Percentiles rank a stretch among this genome's conserved stretches.
phyloP scores from a whole-genome alignment of 2,888 invertebrate species.

The Enchytraeus crypticus region DNA sequence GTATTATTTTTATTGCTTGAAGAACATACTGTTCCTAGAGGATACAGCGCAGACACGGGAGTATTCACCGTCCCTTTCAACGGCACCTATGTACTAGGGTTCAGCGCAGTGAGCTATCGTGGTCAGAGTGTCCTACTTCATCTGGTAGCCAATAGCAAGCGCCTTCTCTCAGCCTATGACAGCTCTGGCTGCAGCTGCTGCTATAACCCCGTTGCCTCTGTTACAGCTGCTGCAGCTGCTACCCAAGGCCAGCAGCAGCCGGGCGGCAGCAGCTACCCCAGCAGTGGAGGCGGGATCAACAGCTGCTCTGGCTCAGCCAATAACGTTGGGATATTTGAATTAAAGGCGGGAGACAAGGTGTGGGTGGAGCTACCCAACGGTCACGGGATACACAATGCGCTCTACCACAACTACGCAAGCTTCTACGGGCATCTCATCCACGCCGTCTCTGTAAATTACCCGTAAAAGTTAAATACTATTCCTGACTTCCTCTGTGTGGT shows the following conservation, averaged over 20 bases:
- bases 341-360: constrained; percentile 22
- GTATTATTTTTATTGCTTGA: too few species aligned
- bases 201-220: too few species aligned
- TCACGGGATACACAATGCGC: constrained; percentile 28
- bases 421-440: constrained; percentile 28
- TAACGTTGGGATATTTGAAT: constrained; percentile 20
- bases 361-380: constrained; percentile 26
- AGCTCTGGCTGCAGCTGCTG: constrained; percentile 26
- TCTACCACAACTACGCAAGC: constrained; percentile 28
- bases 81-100: constrained; percentile 20
- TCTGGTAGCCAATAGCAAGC: constrained; percentile 24
- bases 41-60: constrained; percentile 21
- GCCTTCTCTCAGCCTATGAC: constrained; percentile 27
- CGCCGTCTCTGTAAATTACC: too few species aligned
- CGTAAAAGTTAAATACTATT: too few species aligned
- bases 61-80: constrained; percentile 25
- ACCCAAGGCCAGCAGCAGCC: not conserved
- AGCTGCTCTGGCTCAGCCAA: constrained; percentile 25
- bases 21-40: too few species aligned
- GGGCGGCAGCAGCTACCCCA: not conserved
- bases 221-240: not conserved
- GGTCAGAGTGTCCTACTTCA: constrained; percentile 27
- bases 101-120: constrained; percentile 26
- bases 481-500: too few species aligned
- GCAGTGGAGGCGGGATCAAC: not conserved